phyloP scores from a whole-genome alignment of 35 echinoderm and acorn worm genomes.

The Hemicentrotus pulcherrimus region DNA sequence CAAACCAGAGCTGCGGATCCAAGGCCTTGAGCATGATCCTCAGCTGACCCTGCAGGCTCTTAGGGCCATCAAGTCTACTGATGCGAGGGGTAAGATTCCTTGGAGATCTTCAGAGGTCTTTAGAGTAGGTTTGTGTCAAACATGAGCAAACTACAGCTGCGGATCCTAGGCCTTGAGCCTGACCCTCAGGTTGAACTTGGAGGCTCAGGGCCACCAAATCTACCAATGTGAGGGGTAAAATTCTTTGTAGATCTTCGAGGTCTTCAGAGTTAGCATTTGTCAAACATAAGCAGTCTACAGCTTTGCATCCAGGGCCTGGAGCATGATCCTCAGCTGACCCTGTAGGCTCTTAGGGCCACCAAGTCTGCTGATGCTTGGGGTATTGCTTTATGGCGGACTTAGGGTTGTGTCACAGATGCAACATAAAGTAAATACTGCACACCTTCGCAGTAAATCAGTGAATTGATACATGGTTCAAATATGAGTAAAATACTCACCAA shows the following conservation, averaged over 20 bases:
- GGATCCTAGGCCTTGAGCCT: constrained; percentile 49
- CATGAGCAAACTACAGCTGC: constrained; percentile 35
- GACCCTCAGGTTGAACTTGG: constrained; percentile 43
- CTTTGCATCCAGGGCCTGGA: constrained; percentile 16
- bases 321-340: constrained; percentile 39
- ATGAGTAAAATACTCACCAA: neutral
- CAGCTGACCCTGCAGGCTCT: constrained; percentile 43
- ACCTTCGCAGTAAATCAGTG: neutral
- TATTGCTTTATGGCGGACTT: neutral
- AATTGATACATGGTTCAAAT: neutral
- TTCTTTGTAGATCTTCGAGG: neutral
- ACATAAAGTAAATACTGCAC: neutral
- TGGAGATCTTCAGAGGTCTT: neutral
- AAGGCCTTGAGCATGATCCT: constrained; percentile 50
- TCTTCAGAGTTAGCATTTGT: neutral
- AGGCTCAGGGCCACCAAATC: constrained; percentile 51
- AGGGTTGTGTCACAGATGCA: no score
- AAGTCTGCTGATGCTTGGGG: constrained; percentile 52
- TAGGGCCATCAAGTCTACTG: neutral
- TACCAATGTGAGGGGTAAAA: constrained; percentile 57
- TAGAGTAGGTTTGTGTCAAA: no score
- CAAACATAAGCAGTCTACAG: neutral
- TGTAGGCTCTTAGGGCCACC: constrained; percentile 10
- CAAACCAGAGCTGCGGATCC: no score
- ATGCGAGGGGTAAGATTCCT: constrained; percentile 51